Conservation (phyloP, 2,888 invertebrate genomes). For the Schizaphis graminum region DNA sequence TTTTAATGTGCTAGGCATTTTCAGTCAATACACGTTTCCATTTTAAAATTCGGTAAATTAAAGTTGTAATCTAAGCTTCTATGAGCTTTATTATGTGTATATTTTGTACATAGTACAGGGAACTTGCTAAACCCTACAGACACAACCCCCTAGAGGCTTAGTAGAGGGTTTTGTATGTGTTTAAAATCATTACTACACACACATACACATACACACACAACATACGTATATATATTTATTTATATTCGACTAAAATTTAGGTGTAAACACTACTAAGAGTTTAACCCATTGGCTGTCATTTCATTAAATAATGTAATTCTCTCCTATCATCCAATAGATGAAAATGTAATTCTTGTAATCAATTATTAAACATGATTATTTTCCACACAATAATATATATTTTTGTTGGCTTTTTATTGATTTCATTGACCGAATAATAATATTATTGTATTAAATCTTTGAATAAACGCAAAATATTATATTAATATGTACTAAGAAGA, state of each 20-base stretch:
- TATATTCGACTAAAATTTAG: constrained; percentile 38
- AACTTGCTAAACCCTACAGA: constrained; percentile 37
- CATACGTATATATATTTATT: background rate
- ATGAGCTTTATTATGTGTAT: constrained; percentile 23
- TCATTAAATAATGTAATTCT: constrained; percentile 25
- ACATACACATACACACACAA: background rate
- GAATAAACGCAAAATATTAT: background rate
- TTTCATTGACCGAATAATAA: background rate
- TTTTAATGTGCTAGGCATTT: background rate
- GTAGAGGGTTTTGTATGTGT: background rate
- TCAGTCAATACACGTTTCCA: constrained; percentile 6
- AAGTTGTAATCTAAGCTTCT: constrained; percentile 15
- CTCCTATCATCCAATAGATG: background rate
- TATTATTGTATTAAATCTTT: background rate
- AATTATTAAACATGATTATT: background rate
- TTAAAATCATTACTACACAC: constrained; percentile 39
- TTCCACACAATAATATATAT: background rate
- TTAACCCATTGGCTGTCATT: constrained; percentile 18
- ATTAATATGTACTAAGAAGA: background rate
- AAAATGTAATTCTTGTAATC: background rate
- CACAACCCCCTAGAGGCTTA: constrained; percentile 39
- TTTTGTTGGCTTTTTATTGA: background rate
- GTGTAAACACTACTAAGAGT: constrained; percentile 42
- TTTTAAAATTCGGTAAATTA: constrained; percentile 28
- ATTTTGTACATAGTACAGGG: background rate